A percentile compares a stretch with the other conserved stretches of the same genome.
phyloP scores from a whole-genome alignment of 2,888 invertebrate species.

The Kuschelorhynchus macadamiae region DNA sequence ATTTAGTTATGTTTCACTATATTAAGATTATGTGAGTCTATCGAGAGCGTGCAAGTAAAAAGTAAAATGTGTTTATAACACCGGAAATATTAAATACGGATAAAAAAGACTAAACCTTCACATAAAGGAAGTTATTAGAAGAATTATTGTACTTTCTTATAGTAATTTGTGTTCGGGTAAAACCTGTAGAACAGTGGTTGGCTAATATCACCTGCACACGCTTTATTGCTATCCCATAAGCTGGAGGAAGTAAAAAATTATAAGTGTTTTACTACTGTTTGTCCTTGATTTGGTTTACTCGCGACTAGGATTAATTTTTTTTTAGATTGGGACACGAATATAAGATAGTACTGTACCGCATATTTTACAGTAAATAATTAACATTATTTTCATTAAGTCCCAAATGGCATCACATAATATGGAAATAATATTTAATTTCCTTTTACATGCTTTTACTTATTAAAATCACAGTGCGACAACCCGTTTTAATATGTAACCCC shows the following conservation, averaged over 20 bases:
- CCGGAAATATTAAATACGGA: constrained; percentile 37
- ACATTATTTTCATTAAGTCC: too few species aligned
- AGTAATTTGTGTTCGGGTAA: constrained; percentile 40
- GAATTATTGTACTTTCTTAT: constrained; percentile 48
- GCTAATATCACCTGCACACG: constrained; percentile 36
- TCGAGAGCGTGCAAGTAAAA: neutral
- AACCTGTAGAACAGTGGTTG: constrained; percentile 32
- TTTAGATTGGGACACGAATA: constrained; percentile 1
- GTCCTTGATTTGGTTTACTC: constrained; percentile 31
- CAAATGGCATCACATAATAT: neutral
- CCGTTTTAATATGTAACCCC: too few species aligned
- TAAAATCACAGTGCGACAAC: too few species aligned
- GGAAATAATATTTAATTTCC: too few species aligned
- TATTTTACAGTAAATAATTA: neutral
- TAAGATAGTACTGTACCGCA: too few species aligned
- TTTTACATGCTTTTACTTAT: too few species aligned
- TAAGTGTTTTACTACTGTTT: constrained; percentile 32
- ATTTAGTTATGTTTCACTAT: too few species aligned
- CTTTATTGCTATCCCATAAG: constrained; percentile 8
- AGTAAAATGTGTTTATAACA: constrained; percentile 29
- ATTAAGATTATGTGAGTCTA: too few species aligned
- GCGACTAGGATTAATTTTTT: constrained; percentile 22
- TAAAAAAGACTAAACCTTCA: constrained; percentile 43
- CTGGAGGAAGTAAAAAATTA: constrained; percentile 41
- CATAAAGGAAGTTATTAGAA: constrained; percentile 48